Base-by-base conservation (phyloP, 2,113 vertebrate species). In the Passerina amoena region DNA sequence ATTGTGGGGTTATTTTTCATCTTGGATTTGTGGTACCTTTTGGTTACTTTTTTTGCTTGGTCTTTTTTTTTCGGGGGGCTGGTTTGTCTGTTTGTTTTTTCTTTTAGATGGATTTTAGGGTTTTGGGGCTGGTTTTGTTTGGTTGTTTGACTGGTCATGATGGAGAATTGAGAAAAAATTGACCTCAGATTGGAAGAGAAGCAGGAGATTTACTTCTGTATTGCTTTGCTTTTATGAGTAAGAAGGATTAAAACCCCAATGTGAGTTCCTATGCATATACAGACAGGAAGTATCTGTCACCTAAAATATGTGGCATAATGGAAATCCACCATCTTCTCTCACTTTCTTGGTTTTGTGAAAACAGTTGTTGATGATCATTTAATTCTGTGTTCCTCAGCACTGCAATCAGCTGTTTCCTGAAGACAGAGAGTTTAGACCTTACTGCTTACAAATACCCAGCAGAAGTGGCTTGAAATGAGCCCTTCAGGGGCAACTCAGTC, bases 401-500 rank as follows among this genome's bases (percentile, higher is more conserved):
- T 50, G 79, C 59, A 66, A 38, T 80, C 75, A 92, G 50, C 59
- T 59, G 50, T 63, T 70, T 65, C 70, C 70, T 77, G 50, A 79
- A 93, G 75, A 73, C 45, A 28, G 54, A 86, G 33, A 61, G 42
- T 79, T 73, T 61, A 56, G 68, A 87, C 44, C 27, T 66, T 73
- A 24, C 28, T 44, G 31, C 60, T 86, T 51, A 59, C 61, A 92
- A 91, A 68, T 31, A 79, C 57, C 86, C 37, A 61, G 12, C 12
- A 73, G 27, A 73, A 88, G 30, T 81, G 51, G 56, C 64, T 83
- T n/a, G 37, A 81, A 92, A 90, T 48, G 79, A 95, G 76, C 47
- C 64, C 28, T 82, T 77, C 35, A 24, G 30, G 79, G 44, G 54
- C 50, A 77, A 19, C 59, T 88, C 75, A 83, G 63, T 31, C 68